Percentiles rank a stretch among this genome's conserved stretches.
Evolutionary conservation across 2,797 vertebrate species (phyloP).

Genomic region (Anabas testudineus): DNA sequence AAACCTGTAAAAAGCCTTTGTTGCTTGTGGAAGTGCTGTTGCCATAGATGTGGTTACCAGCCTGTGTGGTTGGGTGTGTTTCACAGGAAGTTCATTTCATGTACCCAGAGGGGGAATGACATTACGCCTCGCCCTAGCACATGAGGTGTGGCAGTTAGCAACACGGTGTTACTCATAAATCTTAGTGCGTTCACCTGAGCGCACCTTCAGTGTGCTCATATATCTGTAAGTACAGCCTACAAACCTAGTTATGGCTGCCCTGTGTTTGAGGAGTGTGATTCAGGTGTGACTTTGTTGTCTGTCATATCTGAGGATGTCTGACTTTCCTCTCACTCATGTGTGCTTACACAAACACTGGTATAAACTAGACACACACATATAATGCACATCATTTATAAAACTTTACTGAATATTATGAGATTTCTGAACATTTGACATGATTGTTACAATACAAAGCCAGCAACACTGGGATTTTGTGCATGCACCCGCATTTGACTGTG

Average conservation of each 20-base stretch:
- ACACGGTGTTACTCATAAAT: conserved; percentile 72
- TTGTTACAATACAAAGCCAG: conserved; percentile 7
- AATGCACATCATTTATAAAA: neutral
- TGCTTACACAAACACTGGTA: conserved; percentile 22
- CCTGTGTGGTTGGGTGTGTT: conserved; percentile 49
- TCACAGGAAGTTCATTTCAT: conserved; percentile 69
- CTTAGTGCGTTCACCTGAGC: conserved; percentile 20
- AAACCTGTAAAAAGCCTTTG: neutral
- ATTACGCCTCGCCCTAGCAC: conserved; percentile 51
- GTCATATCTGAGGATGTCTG: conserved; percentile 66
- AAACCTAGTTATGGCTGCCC: conserved; percentile 62
- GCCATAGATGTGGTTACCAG: conserved; percentile 15
- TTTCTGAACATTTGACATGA: neutral
- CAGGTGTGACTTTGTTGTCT: conserved; percentile 84
- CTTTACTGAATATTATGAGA: neutral
- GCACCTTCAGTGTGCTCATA: neutral
- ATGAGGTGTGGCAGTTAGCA: conserved; percentile 69
- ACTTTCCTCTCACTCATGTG: conserved; percentile 50
- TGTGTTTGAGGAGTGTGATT: conserved; percentile 84
- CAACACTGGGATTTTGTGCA: neutral
- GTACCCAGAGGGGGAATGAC: conserved; percentile 67
- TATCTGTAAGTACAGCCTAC: conserved; percentile 34
- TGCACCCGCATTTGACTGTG: conserved; percentile 7
- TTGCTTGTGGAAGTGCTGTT: conserved; percentile 8
- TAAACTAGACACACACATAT: conserved; percentile 1